Percentiles rank a stretch among this genome's conserved stretches.
phyloP scores from a whole-genome alignment of 2,113 vertebrate species.

The Petaurus breviceps region DNA sequence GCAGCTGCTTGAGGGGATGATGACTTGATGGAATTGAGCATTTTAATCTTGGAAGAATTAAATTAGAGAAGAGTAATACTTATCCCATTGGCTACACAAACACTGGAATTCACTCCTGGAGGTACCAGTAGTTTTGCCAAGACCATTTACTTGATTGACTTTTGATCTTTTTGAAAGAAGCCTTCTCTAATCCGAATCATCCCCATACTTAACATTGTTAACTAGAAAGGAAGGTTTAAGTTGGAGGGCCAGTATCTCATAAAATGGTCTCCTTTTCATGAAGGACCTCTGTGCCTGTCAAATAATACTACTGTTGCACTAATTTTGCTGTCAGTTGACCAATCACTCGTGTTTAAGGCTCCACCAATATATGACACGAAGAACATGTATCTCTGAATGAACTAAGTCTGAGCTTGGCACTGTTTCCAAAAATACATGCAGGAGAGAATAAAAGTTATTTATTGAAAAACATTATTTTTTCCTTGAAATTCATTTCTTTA shows the following conservation, averaged over 20 bases:
- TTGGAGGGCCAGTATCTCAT: slow-evolving; percentile 34
- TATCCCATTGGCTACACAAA: slow-evolving; percentile 38
- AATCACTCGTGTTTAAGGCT: slow-evolving; percentile 6
- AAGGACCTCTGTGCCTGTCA: slow-evolving; percentile 36
- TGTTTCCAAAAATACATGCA: background rate
- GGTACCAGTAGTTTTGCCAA: slow-evolving; percentile 47
- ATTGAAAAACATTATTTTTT: slow-evolving; percentile 8
- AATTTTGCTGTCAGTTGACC: slow-evolving; percentile 16
- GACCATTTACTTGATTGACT: slow-evolving; percentile 41
- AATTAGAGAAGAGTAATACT: slow-evolving; percentile 50
- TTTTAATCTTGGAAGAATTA: slow-evolving; percentile 62
- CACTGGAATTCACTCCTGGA: slow-evolving; percentile 50
- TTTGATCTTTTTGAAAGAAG: slow-evolving; percentile 54
- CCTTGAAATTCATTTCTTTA: slow-evolving; percentile 19
- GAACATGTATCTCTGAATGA: background rate
- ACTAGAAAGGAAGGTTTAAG: slow-evolving; percentile 36
- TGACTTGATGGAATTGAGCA: slow-evolving; percentile 49
- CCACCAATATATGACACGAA: background rate
- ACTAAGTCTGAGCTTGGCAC: slow-evolving; percentile 3
- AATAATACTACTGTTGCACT: background rate
- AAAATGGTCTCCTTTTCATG: slow-evolving; percentile 26
- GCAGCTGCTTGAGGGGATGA: slow-evolving; percentile 51
- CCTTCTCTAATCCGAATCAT: slow-evolving; percentile 55
- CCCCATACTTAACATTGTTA: slow-evolving; percentile 48
- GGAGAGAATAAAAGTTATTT: slow-evolving; percentile 14